A percentile compares a stretch with the other conserved stretches of the same genome.
Evolutionary conservation across 2,888 invertebrate genomes (phyloP).

Genomic region (Chrysomela aeneicollis): DNA sequence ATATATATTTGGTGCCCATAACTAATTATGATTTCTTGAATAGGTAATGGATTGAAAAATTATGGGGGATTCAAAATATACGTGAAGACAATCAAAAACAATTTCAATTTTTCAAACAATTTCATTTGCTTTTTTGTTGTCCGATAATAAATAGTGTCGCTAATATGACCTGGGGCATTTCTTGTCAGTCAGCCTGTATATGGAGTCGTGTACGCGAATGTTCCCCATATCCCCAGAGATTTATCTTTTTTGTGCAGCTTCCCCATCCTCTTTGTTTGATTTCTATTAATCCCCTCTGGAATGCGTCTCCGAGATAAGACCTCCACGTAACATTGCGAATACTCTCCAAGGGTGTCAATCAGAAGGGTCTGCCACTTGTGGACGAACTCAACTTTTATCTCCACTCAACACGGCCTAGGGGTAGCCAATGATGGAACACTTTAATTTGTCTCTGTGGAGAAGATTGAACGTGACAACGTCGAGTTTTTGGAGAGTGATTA

Average conservation of each 20-base stretch:
- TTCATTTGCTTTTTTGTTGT: too few relatives aligned
- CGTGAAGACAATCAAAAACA: too few relatives aligned
- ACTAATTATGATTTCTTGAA: too few relatives aligned
- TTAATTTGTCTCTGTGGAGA: constrained; percentile 15
- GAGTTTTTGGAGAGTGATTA: neutral
- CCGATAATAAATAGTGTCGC: too few relatives aligned
- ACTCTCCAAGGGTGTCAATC: constrained; percentile 19
- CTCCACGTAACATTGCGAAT: constrained; percentile 2
- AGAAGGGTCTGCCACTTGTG: constrained; percentile 23
- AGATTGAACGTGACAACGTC: neutral
- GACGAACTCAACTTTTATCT: constrained; percentile 31
- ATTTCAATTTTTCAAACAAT: too few relatives aligned
- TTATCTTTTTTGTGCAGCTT: constrained; percentile 11
- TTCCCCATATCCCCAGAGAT: constrained; percentile 15
- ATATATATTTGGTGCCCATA: too few relatives aligned
- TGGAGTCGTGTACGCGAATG: neutral
- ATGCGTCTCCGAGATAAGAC: constrained; percentile 33
- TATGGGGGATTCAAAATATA: too few relatives aligned
- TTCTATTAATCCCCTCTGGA: constrained; percentile 33
- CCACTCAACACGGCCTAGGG: constrained; percentile 12
- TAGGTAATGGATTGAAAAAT: too few relatives aligned
- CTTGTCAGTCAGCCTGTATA: too few relatives aligned
- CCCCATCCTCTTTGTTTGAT: constrained; percentile 30
- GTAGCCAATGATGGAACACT: constrained; percentile 7
- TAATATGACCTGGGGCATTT: too few relatives aligned